A percentile compares a stretch with the other conserved stretches of the same genome.
These are phyloP conservation scores for Hiodon tergisus DNA, from an alignment of 2,113 vertebrate species.

Conservation along the genomic window DNA sequence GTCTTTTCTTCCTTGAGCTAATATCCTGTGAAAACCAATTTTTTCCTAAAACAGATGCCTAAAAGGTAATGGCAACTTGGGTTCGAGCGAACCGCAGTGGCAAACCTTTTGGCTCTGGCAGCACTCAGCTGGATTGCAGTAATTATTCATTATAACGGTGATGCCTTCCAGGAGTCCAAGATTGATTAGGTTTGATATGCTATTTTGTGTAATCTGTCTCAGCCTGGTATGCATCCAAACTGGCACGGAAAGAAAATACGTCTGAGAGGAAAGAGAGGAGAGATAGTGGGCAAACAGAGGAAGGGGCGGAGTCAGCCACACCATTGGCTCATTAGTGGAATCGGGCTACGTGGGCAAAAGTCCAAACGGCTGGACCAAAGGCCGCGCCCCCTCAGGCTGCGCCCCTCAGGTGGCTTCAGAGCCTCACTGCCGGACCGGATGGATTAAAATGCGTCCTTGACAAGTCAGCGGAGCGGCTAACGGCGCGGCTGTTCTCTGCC, in stretches of 20 bases:
- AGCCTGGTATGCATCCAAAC: constrained; percentile 60
- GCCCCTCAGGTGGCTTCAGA: too few relatives aligned
- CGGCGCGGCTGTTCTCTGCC: too few relatives aligned
- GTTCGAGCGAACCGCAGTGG: constrained; percentile 49
- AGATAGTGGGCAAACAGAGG: constrained; percentile 8
- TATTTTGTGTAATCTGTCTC: constrained; percentile 65
- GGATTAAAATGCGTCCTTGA: too few relatives aligned
- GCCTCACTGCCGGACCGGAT: too few relatives aligned
- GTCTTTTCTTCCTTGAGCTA: not conserved
- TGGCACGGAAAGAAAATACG: constrained; percentile 55
- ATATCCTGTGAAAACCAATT: not conserved
- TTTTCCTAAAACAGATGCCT: constrained; percentile 21
- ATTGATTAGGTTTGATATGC: constrained; percentile 67
- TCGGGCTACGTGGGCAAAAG: too few relatives aligned
- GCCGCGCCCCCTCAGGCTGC: too few relatives aligned
- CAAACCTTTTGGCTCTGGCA: constrained; percentile 54
- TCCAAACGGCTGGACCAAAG: too few relatives aligned
- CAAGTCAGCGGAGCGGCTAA: too few relatives aligned
- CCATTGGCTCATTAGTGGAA: too few relatives aligned
- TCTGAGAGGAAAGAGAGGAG: constrained; percentile 22
- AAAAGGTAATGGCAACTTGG: constrained; percentile 43
- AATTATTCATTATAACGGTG: constrained; percentile 65
- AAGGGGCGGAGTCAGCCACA: constrained; percentile 3
- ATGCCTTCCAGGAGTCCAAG: constrained; percentile 63
- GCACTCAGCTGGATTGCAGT: constrained; percentile 53